Evolutionary conservation across 2,888 invertebrate species (phyloP).

Genomic region (Amorpha juglandis): DNA sequence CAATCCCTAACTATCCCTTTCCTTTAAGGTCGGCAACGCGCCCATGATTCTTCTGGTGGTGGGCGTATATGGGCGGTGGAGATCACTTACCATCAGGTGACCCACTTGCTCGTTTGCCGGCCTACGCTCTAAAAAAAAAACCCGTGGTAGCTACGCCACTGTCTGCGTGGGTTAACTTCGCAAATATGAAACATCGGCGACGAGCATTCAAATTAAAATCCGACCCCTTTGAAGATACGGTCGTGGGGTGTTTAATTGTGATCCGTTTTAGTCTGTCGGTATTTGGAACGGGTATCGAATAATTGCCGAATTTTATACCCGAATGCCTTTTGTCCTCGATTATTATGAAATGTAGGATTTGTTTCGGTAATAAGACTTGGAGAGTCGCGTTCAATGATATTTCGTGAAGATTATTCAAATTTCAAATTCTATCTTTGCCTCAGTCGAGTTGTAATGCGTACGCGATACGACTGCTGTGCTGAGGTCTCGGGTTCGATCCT

Average conservation of each 20-base stretch:
- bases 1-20: no score
- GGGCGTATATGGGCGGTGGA: no score
- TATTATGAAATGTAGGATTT: slow-evolving; percentile 61
- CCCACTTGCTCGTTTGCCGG: no score
- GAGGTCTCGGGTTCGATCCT: no score
- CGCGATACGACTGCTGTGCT: no score
- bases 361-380: slow-evolving; percentile 52
- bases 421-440: background rate
- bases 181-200: slow-evolving; percentile 44
- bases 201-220: slow-evolving; percentile 75
- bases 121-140: no score
- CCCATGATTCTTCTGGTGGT: no score
- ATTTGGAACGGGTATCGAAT: slow-evolving; percentile 64
- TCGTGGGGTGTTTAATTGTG: slow-evolving; percentile 71
- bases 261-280: slow-evolving; percentile 64
- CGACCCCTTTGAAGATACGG: slow-evolving; percentile 63
- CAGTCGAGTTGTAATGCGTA: no score
- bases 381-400: slow-evolving; percentile 30
- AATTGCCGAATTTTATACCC: slow-evolving; percentile 74
- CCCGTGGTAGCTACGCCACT: no score
- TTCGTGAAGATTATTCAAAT: background rate
- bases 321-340: slow-evolving; percentile 70
- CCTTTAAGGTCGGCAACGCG: no score
- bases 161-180: background rate
- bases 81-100: no score